Evolutionary conservation across 37 sponge, comb jelly and placozoan genomes (phyloP).

Genomic region (Crambe crambe): DNA sequence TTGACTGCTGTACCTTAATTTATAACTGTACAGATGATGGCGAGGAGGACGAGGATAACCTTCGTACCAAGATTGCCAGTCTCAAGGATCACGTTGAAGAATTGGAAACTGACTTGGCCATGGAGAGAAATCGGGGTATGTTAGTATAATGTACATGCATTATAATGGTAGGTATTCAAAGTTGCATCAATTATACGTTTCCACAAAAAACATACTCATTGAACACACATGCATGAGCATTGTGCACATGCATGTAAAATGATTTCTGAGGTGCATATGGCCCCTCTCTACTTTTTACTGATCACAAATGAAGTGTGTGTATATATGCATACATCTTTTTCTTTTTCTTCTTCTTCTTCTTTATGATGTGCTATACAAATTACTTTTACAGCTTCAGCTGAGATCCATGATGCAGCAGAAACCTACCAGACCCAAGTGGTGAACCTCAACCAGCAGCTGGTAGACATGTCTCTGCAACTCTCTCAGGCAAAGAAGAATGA

Average conservation of each 20-base stretch:
- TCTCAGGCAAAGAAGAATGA: neutral
- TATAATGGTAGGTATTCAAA: no score
- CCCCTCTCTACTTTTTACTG: no score
- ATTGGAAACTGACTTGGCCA: constrained; percentile 10
- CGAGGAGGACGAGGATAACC: constrained; percentile 4
- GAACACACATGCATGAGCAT: no score
- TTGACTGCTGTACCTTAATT: neutral
- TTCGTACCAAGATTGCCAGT: neutral
- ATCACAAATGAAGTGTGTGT: no score
- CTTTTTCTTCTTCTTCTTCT: neutral
- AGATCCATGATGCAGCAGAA: constrained; percentile 24
- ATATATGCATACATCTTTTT: no score
- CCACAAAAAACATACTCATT: no score
- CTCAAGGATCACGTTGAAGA: constrained; percentile 12
- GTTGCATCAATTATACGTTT: no score
- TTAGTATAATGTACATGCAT: no score
- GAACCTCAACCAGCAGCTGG: constrained; percentile 30
- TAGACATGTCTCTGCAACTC: neutral
- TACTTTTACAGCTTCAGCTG: constrained; percentile 49
- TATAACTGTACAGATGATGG: neutral
- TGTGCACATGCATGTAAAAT: no score
- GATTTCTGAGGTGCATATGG: no score
- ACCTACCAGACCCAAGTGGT: constrained; percentile 18
- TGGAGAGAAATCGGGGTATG: constrained; percentile 31
- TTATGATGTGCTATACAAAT: neutral